A percentile compares a stretch with the other conserved stretches of the same genome.
These are phyloP conservation scores for Harpegnathos saltator DNA, from an alignment of 1,140 invertebrate genomes.

Conservation along the genomic window DNA sequence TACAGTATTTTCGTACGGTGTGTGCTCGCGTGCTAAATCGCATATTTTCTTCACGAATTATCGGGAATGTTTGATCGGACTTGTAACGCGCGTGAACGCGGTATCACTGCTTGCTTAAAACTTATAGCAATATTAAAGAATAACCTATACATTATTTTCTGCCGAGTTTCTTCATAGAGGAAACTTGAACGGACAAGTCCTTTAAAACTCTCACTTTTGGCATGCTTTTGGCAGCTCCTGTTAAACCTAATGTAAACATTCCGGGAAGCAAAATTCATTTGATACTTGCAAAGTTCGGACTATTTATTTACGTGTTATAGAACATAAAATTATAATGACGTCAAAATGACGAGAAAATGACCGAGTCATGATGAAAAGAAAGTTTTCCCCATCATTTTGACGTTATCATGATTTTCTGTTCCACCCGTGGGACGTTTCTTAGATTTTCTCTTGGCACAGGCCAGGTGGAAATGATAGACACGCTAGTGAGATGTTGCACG, in stretches of 20 bases:
- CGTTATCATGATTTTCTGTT: no score
- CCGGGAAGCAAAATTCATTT: not conserved
- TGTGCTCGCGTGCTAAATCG: slow-evolving; percentile 38
- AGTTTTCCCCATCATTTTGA: no score
- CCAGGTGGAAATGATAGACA: not conserved
- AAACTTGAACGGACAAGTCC: not conserved
- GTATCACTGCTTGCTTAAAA: no score
- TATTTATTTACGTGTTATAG: slow-evolving; percentile 8
- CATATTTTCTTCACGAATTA: slow-evolving; percentile 38
- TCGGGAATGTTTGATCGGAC: slow-evolving; percentile 35
- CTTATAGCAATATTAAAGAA: no score
- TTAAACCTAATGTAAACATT: not conserved
- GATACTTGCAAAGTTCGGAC: not conserved
- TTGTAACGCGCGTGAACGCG: not conserved
- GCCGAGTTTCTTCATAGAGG: not conserved
- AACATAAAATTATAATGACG: no score
- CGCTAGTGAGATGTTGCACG: not conserved
- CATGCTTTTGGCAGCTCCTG: not conserved
- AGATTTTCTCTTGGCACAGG: not conserved
- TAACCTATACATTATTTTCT: no score
- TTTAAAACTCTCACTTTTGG: slow-evolving; percentile 20
- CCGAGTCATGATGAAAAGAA: no score
- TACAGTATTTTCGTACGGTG: slow-evolving; percentile 40
- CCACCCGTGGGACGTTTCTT: not conserved
- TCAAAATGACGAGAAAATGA: no score